A percentile compares a stretch with the other conserved stretches of the same genome.
phyloP scores from a whole-genome alignment of 2,113 vertebrate species.

The Gallinago paraguaiae region DNA sequence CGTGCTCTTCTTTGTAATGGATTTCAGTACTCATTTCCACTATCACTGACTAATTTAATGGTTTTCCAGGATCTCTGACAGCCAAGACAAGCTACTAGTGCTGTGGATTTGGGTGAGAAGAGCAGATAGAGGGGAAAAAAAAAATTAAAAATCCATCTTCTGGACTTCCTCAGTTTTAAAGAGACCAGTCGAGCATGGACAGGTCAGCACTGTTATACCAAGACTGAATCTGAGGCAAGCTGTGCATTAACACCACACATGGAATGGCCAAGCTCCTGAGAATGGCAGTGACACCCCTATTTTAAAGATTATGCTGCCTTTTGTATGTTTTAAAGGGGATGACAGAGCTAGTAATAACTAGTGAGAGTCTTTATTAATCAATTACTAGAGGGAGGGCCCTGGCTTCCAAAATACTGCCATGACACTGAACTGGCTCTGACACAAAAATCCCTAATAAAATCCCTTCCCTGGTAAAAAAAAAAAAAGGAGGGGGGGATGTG shows the following conservation, averaged over 20 bases:
- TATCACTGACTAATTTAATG: neutral
- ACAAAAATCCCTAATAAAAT: neutral
- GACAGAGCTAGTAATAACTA: neutral
- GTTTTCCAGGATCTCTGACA: neutral
- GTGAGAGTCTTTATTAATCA: neutral
- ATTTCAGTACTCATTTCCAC: neutral
- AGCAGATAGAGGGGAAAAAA: neutral
- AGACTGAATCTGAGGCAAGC: neutral
- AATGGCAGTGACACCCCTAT: neutral
- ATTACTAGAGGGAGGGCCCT: neutral
- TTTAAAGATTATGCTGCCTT: neutral
- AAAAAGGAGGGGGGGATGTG: fast-evolving
- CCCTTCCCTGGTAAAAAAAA: neutral
- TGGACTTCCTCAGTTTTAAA: neutral
- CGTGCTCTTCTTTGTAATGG: neutral
- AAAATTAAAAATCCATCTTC: neutral
- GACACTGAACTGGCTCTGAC: neutral
- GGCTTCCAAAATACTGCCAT: neutral
- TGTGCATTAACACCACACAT: neutral
- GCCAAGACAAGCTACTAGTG: neutral
- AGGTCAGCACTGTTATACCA: neutral
- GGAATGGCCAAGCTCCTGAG: neutral
- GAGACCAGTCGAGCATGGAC: neutral
- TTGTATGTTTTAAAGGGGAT: neutral
- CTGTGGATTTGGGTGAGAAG: neutral